Evolutionary conservation across 2,797 vertebrate species (phyloP), one percentile per base, ranked within the genome.

Genomic region (Sphenopsis melanotis): DNA sequence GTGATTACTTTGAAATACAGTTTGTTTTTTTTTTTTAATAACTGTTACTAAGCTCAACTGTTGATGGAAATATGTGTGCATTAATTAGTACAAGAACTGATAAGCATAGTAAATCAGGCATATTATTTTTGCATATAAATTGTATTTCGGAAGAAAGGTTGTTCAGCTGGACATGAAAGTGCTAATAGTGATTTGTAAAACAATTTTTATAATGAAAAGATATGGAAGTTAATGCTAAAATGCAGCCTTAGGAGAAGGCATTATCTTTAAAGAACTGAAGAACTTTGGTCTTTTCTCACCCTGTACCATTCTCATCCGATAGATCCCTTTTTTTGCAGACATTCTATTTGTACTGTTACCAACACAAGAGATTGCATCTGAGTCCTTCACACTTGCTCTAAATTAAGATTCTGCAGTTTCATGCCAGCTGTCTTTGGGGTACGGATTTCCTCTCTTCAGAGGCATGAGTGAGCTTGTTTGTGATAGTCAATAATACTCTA

Each of bases 51-150:
- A 97, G 72, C 68, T 90, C 70, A 94, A 49, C 70, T 87, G 64
- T 72, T 96, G 91, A 77, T 91, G 89, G 70, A 95, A 94, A 97
- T 96, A 96, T 75, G 63, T 95, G 47, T 94, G 60, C 74, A 93
- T 95, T 95, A 94, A 96, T 97, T 97, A 96, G 76, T 87, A 93
- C 86, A 95, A 85, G 63, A 87, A 90, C 78, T 10, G 50, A 95
- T 90, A 96, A 96, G 85, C 53, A 64, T 92, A 96, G 96, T 92
- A 86, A 95, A 96, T 91, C 92, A 93, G 42, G 66, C 56, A 83
- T 59, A 77, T 90, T 93, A 77, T 63, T 89, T 97, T 97, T 96
- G 70, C 83, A 92, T 96, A 88, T 87, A 97, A 97, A 96, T 96
- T 89, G 59, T 80, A 94, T 92, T 94, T 94, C 27, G 19, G 77